Evolutionary conservation across 2,888 invertebrate species (phyloP), one percentile per base, ranked within the genome.

Genomic region (Mesochorus sp.): DNA sequence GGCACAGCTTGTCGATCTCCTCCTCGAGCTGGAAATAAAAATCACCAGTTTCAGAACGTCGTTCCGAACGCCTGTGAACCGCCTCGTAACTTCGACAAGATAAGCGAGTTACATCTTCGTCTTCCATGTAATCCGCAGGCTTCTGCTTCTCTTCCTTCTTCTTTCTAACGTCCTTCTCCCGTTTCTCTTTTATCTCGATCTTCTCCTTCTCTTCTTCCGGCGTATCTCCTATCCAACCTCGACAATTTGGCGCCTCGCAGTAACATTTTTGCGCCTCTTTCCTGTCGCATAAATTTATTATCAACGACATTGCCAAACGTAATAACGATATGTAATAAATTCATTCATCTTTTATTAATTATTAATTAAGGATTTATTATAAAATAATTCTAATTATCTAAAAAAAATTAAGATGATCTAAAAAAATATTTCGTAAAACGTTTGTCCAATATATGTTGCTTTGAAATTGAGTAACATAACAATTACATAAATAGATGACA

Each of bases 201-300:
- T 93, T 93, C 17, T 94, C 94, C 59, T 94, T 94, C 68, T 94
- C 94, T 68, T 94, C 94, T 26, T 96, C 95, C 0, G 97, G 97
- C 84, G 97, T 95, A 67, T 96, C 96, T 0, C 99, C 99, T 80
- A 99, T 97, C 96, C 97, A 98, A 0, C 99, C 99, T 21, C 98
- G 95, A 89, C 99, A 99, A 84, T 94, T 95, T 6, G 93, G 88
- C 0, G 98, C 94, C 83, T 97, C 98, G 91, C 99, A 99, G 91
- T 94, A 98, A 92, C 99, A 99, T 80, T 95, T 95, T 92, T 99
- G 99, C 0, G 99, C 98, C 89, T 97, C 97, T 91, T 98, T 96
- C 3, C 98, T 97, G 91, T 64, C n/a, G n/a, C n/a, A n/a, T n/a
- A n/a, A n/a, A n/a, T n/a, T n/a, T n/a, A n/a, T n/a, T n/a, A n/a